Evolutionary conservation across 2,797 vertebrate species (phyloP).

Genomic region (Bradypodion ventrale): DNA sequence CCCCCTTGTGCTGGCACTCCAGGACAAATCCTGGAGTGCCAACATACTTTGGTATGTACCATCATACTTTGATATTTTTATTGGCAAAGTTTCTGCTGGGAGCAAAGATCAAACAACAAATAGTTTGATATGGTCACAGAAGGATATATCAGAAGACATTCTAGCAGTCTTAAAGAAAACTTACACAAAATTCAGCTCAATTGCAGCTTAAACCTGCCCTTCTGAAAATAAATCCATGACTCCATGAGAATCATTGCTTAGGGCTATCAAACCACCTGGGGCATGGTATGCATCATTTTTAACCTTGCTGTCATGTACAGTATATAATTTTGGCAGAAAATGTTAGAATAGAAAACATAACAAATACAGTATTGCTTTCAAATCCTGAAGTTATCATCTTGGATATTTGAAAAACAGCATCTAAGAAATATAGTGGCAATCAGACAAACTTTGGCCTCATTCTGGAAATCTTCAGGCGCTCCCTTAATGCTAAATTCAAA

Average conservation of each 20-base stretch:
- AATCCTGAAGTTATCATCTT: neutral
- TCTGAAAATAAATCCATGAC: neutral
- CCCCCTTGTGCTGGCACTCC: too few species aligned
- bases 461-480: neutral
- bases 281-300: neutral
- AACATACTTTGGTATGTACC: too few species aligned
- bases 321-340: neutral
- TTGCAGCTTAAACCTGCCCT: neutral
- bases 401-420: neutral
- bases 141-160: neutral
- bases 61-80: neutral
- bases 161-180: neutral
- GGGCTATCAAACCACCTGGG: neutral
- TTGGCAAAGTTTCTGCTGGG: neutral
- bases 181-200: neutral
- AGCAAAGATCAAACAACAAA: neutral
- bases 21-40: too few species aligned
- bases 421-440: too few species aligned
- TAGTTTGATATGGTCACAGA: neutral
- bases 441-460: neutral
- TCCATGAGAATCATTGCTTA: neutral
- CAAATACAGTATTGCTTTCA: neutral
- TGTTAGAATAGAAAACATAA: neutral
- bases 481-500: neutral
- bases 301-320: neutral